Evolutionary conservation across 2,888 invertebrate genomes (phyloP).

Genomic region (Platycheirus rosarum): DNA sequence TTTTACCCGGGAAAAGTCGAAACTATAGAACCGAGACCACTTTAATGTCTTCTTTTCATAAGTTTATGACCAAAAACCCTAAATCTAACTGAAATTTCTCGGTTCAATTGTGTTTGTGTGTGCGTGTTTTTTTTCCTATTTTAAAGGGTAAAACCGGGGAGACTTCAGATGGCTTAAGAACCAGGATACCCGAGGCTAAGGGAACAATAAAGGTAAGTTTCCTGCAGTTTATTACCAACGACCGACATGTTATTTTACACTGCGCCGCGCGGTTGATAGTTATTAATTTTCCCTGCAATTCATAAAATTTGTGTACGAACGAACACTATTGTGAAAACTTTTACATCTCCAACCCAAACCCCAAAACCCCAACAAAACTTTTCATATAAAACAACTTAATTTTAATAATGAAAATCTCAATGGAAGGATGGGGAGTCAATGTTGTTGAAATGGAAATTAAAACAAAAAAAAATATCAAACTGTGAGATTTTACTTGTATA

Average conservation of each 20-base stretch:
- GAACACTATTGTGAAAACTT: slow-evolving; percentile 4
- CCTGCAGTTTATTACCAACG: background rate
- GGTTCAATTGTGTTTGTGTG: background rate
- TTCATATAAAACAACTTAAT: slow-evolving; percentile 8
- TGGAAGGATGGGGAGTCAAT: background rate
- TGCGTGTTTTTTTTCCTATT: too few relatives aligned
- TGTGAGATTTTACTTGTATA: too few relatives aligned
- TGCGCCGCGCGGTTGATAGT: background rate
- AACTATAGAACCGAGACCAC: slow-evolving; percentile 2
- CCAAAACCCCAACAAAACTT: slow-evolving; percentile 6
- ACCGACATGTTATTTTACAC: background rate
- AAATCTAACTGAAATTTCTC: slow-evolving; percentile 58
- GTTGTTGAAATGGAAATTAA: too few relatives aligned
- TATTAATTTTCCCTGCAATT: slow-evolving; percentile 24
- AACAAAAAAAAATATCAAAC: too few relatives aligned
- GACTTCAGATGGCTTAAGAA: slow-evolving; percentile 6
- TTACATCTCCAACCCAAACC: background rate
- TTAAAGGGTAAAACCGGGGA: slow-evolving; percentile 1
- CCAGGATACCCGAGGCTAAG: background rate
- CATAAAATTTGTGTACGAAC: background rate
- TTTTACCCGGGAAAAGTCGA: slow-evolving; percentile 24
- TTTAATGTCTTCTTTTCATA: slow-evolving; percentile 30
- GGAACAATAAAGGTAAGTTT: background rate
- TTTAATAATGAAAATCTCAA: slow-evolving; percentile 11
- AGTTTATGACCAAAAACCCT: slow-evolving; percentile 50